phyloP scores from a whole-genome alignment of 2,888 invertebrate genomes.

The Cataglyphis altisquamis region DNA sequence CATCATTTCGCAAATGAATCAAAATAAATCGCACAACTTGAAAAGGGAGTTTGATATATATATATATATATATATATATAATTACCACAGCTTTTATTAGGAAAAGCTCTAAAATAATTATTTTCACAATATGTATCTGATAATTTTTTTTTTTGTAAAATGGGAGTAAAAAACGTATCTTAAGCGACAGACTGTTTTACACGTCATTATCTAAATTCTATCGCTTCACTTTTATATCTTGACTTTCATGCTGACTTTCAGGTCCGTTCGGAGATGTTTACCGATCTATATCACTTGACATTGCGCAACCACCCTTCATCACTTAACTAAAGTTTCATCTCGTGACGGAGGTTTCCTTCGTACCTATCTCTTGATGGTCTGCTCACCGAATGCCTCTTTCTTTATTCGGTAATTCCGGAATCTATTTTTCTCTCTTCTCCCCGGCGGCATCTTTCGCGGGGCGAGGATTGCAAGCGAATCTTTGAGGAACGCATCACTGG shows the following conservation, averaged over 20 bases:
- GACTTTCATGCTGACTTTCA: slow-evolving; percentile 81
- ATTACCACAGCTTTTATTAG: neutral
- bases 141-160: neutral
- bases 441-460: neutral
- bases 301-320: slow-evolving; percentile 67
- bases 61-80: neutral
- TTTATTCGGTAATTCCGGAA: slow-evolving; percentile 19
- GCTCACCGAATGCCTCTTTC: neutral
- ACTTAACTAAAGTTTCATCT: slow-evolving; percentile 41
- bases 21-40: neutral
- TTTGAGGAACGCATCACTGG: slow-evolving; percentile 67
- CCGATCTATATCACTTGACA: slow-evolving; percentile 80
- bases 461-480: slow-evolving; percentile 65
- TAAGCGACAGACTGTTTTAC: neutral
- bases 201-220: slow-evolving; percentile 35
- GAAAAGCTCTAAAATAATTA: neutral
- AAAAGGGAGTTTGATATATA: neutral
- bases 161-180: neutral
- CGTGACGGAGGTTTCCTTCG: slow-evolving; percentile 1
- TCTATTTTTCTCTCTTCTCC: slow-evolving; percentile 22
- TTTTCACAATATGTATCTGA: neutral
- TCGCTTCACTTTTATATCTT: slow-evolving; percentile 78
- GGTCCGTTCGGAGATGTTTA: slow-evolving; percentile 71
- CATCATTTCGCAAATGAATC: slow-evolving; percentile 24
- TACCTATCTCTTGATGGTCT: neutral